Evolutionary conservation across 2,113 vertebrate species (phyloP), one percentile per base, ranked within the genome.

Genomic region (Saguinus midas): DNA sequence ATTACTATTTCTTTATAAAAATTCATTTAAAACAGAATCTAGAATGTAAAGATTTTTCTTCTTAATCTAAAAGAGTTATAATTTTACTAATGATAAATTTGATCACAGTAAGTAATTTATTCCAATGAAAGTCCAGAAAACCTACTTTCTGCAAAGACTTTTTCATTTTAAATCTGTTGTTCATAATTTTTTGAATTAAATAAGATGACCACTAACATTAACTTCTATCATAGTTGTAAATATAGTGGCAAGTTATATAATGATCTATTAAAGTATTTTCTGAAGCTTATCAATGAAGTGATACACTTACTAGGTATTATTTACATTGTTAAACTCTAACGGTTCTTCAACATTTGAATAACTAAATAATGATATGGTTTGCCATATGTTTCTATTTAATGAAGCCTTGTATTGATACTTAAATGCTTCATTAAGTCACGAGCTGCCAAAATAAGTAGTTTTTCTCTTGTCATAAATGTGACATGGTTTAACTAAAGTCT

Each of bases 391-490:
- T 98, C 96, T 14, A 95, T 97, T 98, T 97, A 90, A 97, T 98
- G 98, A 98, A 98, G 94, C 35, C 87, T 98, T 98, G 97, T 98
- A 98, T 98, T 98, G 98, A 98, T 98, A 98, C 95, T 98, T 97
- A 97, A 84, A 97, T 97, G 97, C 94, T 98, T 98, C 97, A 98
- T 98, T 98, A 98, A 98, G 96, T 97, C 97, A 94, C 87, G 97
- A 98, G 86, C 96, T 98, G 97, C 97, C 98, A 98, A 98, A 98
- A 98, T 97, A 97, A 98, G 94, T 86, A 94, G 97, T 98, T 98
- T 98, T 89, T 97, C 96, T 98, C 98, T 98, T 98, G 97, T 98
- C 97, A 98, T 52, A 98, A 97, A 98, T 96, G 92, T 98, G 98
- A 98, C 98, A 98, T 87, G 78, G 94, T 98, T 98, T 98, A 98